Conservation (phyloP, 2,888 invertebrate species). For the Fissipunctia ypsillon region DNA sequence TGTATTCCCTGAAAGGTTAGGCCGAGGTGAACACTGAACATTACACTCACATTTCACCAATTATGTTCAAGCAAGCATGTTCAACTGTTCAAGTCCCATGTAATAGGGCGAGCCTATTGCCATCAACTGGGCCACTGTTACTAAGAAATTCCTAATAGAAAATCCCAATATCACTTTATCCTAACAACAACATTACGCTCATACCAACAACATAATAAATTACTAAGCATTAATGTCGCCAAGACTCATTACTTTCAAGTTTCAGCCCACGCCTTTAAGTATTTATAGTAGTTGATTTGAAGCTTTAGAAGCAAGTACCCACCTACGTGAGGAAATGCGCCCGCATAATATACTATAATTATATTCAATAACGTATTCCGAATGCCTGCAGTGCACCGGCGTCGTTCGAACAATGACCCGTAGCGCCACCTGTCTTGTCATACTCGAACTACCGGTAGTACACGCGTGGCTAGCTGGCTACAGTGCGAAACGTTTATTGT, state of each 20-base stretch:
- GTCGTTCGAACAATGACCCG: slow-evolving; percentile 62
- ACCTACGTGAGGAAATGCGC: slow-evolving; percentile 61
- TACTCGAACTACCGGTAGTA: slow-evolving; percentile 55
- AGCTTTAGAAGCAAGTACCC: slow-evolving; percentile 37
- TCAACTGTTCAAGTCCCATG: not conserved
- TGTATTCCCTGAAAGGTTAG: not conserved
- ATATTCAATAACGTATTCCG: slow-evolving; percentile 58
- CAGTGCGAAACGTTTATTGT: slow-evolving; percentile 36
- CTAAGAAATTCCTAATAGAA: not conserved
- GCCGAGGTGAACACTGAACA: no score
- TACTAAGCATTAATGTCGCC: slow-evolving; percentile 18
- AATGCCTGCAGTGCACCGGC: slow-evolving; percentile 21
- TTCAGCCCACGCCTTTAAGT: slow-evolving; percentile 40
- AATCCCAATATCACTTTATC: not conserved
- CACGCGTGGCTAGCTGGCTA: slow-evolving; percentile 7
- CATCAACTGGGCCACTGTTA: not conserved
- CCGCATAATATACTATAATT: no score
- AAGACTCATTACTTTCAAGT: slow-evolving; percentile 33
- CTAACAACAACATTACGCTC: not conserved
- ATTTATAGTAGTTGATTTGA: slow-evolving; percentile 50
- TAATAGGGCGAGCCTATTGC: not conserved
- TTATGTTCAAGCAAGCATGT: not conserved
- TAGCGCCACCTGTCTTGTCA: slow-evolving; percentile 63
- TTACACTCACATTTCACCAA: not conserved
- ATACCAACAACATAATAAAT: slow-evolving; percentile 1